Conservation (phyloP, 2,113 vertebrate genomes). For the Lepus americanus region DNA sequence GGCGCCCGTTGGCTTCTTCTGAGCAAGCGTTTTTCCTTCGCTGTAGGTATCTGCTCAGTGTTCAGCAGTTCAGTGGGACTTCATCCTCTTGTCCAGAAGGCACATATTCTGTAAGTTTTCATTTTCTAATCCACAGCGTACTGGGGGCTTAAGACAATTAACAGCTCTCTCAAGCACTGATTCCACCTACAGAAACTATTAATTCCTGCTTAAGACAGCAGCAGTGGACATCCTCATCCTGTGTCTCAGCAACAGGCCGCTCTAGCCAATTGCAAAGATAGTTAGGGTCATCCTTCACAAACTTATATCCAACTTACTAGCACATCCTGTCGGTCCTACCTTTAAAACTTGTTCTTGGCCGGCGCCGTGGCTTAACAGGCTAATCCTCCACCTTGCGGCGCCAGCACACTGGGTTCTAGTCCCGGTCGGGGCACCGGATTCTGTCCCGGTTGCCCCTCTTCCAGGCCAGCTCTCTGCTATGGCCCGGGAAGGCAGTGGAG, state of each 20-base stretch:
- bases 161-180: neutral
- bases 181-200: neutral
- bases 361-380: no score
- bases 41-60: conserved; percentile 55
- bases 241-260: neutral
- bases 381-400: no score
- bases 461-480: no score
- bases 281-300: neutral
- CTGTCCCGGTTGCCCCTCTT: no score
- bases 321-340: neutral
- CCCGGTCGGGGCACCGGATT: no score
- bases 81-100: conserved; percentile 26
- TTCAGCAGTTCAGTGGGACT: conserved; percentile 32
- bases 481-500: no score
- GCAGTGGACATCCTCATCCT: neutral
- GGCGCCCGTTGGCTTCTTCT: neutral
- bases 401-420: no score
- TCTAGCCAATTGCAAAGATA: neutral
- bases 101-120: conserved; percentile 10
- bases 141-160: neutral
- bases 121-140: conserved; percentile 19
- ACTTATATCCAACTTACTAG: neutral
- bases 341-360: neutral
- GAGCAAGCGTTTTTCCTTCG: conserved; percentile 1
- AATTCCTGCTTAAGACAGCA: neutral